These are phyloP conservation scores for Prionchulus punctatus DNA, from an alignment of 2,888 invertebrate species.

Conservation along the genomic window DNA sequence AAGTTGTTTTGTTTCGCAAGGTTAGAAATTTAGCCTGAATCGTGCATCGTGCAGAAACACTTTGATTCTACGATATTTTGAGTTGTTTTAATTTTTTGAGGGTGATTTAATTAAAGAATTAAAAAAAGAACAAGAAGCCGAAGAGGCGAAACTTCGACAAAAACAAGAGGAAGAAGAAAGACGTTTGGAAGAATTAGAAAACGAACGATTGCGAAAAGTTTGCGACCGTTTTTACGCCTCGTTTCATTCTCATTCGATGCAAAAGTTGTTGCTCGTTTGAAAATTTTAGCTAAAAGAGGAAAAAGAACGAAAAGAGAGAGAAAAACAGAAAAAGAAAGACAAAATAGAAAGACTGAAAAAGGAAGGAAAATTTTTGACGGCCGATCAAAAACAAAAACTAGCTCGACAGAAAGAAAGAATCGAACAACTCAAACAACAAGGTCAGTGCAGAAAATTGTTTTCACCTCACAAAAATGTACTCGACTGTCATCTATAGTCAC, in stretches of 20 bases:
- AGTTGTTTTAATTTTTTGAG: constrained; percentile 15
- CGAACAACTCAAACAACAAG: constrained; percentile 72
- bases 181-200: constrained; percentile 40
- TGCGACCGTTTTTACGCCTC: neutral
- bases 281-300: constrained; percentile 49
- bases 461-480: too few species aligned
- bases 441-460: too few species aligned
- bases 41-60: neutral
- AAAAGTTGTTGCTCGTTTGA: neutral
- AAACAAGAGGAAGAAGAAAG: constrained; percentile 50
- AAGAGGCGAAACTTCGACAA: constrained; percentile 37
- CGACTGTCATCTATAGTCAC: too few species aligned
- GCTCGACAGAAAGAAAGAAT: constrained; percentile 67
- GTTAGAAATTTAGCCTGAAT: too few species aligned
- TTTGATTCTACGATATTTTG: too few species aligned
- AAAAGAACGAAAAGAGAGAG: constrained; percentile 67
- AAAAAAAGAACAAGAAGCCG: constrained; percentile 44
- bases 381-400: constrained; percentile 78
- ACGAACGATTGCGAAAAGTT: constrained; percentile 44
- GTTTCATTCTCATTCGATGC: neutral
- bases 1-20: neutral
- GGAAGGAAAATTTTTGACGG: constrained; percentile 83
- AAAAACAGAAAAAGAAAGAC: constrained; percentile 79
- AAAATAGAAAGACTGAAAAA: constrained; percentile 76
- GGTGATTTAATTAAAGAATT: constrained; percentile 34